Percentiles rank a stretch among this genome's conserved stretches.
Conservation (phyloP, 2,797 vertebrate genomes). For the Phoeniculus purpureus region DNA sequence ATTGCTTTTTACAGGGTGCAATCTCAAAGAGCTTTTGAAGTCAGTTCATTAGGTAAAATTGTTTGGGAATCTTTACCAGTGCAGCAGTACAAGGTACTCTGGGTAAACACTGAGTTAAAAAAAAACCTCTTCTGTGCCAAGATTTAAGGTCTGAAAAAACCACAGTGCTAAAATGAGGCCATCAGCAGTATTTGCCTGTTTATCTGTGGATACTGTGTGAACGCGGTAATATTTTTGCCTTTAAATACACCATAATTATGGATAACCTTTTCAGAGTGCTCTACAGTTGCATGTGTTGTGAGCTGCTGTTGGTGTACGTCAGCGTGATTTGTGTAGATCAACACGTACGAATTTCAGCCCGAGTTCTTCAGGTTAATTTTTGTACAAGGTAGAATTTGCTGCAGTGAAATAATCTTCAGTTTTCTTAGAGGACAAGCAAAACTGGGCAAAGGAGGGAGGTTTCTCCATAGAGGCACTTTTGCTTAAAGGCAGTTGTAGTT, state of each 20-base stretch:
- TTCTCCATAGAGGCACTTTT: not conserved
- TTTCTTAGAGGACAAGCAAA: not conserved
- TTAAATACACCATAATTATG: not conserved
- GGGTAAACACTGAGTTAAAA: not conserved
- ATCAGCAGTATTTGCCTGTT: not conserved
- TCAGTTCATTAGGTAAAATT: not conserved
- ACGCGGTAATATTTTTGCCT: not conserved
- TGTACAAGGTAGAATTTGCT: not conserved
- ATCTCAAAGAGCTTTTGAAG: not conserved
- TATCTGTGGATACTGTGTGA: slow-evolving; percentile 2
- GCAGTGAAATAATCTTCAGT: not conserved
- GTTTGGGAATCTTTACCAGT: not conserved
- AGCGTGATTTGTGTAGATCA: no score
- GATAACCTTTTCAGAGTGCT: not conserved
- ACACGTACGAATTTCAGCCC: no score
- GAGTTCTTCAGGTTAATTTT: not conserved
- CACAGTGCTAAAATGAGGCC: not conserved
- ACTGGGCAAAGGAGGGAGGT: not conserved
- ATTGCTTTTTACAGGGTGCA: not conserved
- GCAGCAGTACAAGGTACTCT: not conserved
- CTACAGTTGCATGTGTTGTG: not conserved
- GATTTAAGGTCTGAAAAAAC: not conserved
- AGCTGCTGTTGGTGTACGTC: not conserved
- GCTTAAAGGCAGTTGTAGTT: not conserved
- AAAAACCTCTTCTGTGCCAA: not conserved